These are phyloP conservation scores for Gulo gulo DNA, from an alignment of 2,113 vertebrate species.

Conservation along the genomic window DNA sequence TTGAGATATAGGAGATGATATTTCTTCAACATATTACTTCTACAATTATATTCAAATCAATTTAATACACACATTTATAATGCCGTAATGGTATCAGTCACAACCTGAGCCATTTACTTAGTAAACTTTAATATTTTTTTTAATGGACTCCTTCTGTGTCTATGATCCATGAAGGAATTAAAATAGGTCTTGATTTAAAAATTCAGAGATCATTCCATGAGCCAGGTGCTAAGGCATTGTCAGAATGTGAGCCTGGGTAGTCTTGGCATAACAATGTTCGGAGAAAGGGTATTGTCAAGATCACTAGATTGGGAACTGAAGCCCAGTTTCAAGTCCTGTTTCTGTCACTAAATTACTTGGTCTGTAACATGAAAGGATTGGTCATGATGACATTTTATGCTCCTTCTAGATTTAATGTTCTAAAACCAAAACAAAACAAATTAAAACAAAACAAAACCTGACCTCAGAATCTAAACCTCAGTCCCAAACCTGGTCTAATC, in stretches of 20 bases:
- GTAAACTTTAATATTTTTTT: neutral
- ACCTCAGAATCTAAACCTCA: neutral
- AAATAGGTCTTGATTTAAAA: neutral
- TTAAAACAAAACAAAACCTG: neutral
- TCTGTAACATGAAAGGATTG: neutral
- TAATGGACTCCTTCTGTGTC: neutral
- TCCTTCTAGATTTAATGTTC: neutral
- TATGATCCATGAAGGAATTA: neutral
- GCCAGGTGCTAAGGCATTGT: neutral
- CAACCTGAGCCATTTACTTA: neutral
- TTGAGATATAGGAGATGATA: neutral
- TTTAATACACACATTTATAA: neutral
- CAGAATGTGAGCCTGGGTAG: neutral
- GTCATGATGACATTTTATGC: neutral
- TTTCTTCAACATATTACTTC: conserved; percentile 27
- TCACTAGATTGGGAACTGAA: neutral
- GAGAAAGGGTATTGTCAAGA: neutral
- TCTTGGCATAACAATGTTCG: neutral
- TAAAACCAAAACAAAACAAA: neutral
- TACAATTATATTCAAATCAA: neutral
- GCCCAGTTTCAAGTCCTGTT: neutral
- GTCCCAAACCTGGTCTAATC: neutral
- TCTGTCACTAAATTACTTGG: neutral
- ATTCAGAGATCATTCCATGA: neutral
- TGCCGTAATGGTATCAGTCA: neutral